Evolutionary conservation across 1,140 invertebrate genomes (phyloP).

Genomic region (Pseudomyrmex dendroicus): DNA sequence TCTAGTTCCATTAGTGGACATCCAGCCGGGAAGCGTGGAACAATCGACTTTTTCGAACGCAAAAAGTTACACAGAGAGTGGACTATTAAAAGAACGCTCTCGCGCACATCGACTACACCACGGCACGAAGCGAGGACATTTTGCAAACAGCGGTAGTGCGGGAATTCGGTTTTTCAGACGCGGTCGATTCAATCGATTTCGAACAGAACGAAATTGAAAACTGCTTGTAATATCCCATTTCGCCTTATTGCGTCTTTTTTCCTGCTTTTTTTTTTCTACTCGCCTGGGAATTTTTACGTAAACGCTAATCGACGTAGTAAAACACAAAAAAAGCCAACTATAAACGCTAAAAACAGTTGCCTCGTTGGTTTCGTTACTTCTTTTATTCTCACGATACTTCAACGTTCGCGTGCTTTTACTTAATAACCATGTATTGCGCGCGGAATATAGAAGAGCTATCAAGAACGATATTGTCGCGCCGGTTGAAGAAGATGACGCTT

Average conservation of each 20-base stretch:
- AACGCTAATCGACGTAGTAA: conserved; percentile 35
- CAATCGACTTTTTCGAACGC: conserved; percentile 28
- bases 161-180: conserved; percentile 41
- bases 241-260: conserved; percentile 20
- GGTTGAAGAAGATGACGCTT: conserved; percentile 28
- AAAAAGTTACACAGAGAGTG: conserved; percentile 46
- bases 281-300: background rate
- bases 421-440: too few species aligned
- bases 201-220: conserved; percentile 45
- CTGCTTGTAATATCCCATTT: conserved; percentile 43
- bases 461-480: background rate
- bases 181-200: conserved; percentile 33
- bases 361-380: background rate
- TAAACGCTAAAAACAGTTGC: background rate
- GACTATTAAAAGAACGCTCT: conserved; percentile 28
- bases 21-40: conserved; percentile 1
- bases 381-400: background rate
- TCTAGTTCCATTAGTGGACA: background rate
- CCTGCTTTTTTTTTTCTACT: background rate
- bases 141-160: conserved; percentile 42
- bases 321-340: background rate
- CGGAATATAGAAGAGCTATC: too few species aligned
- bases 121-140: conserved; percentile 23
- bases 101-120: conserved; percentile 2
- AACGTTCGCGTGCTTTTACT: too few species aligned